Base-by-base conservation (phyloP, 2,113 vertebrate genomes). In the Tachysurus fulvidraco region DNA sequence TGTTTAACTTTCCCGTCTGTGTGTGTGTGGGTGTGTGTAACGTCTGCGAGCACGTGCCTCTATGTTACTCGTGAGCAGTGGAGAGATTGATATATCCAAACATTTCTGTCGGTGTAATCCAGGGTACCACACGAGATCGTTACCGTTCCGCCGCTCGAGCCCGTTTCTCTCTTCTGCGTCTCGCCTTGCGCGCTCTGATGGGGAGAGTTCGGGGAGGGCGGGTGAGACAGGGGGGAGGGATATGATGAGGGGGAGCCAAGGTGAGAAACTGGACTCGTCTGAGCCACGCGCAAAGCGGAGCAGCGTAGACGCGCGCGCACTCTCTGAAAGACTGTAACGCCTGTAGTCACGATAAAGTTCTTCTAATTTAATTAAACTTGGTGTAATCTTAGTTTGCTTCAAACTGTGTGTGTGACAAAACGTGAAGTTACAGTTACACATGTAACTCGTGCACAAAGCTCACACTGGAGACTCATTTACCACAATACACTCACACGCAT, bases 21-120 rank as follows among this genome's bases (percentile, higher is more conserved):
- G 8, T 3, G 62, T 28, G 64, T 28, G 62, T 88, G 67, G 77
- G 83, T 81, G 85, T 67, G 85, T 71, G 65, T 41, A 74, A 44
- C 46, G 23, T 79, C 10, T 60, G 81, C 17, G 74, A 12, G 55
- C 44, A 69, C 30, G 69, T 71, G 71, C 4, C 67, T n/a, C 83
- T 89, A 81, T 74, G 67, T 21, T 21, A 36, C 52, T 36, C 9
- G 77, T 83, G 65, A 87, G 87, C 88, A 90, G 81, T 89, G 17
- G 46, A 17, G 59, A 64, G 14, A n/a, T 13, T 77, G 46, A 77
- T 77, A 77, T 52, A 54, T 77, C 74, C 74, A 52, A 12, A n/a
- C 25, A 52, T 74, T 12, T 7, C 89, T 85, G 84, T 89, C 86
- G 81, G 86, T 87, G 59, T 93, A 94, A 93, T 92, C 91, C 90